These are phyloP conservation scores for Pteruthius melanotis DNA, from an alignment of 2,113 vertebrate genomes.

Conservation along the genomic window DNA sequence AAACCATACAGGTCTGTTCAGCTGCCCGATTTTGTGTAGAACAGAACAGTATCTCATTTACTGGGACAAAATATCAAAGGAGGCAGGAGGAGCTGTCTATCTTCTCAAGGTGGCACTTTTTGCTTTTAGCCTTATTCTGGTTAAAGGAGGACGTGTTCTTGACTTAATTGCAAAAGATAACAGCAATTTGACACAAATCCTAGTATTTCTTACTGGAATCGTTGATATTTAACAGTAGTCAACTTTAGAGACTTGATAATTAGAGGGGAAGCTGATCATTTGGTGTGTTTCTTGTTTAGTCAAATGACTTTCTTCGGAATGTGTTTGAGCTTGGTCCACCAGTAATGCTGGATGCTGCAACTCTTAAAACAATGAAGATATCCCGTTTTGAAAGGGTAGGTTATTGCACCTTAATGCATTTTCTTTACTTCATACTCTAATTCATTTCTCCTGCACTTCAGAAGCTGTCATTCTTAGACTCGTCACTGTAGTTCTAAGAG, in stretches of 20 bases:
- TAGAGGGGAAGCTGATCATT: background rate
- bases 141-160: background rate
- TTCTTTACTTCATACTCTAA: background rate
- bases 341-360: constrained; percentile 86
- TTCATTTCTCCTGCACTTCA: background rate
- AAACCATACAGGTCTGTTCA: background rate
- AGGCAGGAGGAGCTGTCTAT: background rate
- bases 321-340: constrained; percentile 97
- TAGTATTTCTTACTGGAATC: background rate
- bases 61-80: background rate
- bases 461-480: background rate
- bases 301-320: constrained; percentile 94
- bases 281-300: constrained; percentile 67
- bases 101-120: background rate
- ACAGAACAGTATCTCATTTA: background rate
- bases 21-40: background rate
- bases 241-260: background rate
- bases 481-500: background rate
- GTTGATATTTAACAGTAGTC: background rate
- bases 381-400: constrained; percentile 93
- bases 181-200: background rate
- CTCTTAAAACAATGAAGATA: constrained; percentile 94
- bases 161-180: background rate
- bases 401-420: background rate
- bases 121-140: background rate